Evolutionary conservation across 2,113 vertebrate species (phyloP), one percentile per base, ranked within the genome.

Genomic region (Istiophorus platypterus): DNA sequence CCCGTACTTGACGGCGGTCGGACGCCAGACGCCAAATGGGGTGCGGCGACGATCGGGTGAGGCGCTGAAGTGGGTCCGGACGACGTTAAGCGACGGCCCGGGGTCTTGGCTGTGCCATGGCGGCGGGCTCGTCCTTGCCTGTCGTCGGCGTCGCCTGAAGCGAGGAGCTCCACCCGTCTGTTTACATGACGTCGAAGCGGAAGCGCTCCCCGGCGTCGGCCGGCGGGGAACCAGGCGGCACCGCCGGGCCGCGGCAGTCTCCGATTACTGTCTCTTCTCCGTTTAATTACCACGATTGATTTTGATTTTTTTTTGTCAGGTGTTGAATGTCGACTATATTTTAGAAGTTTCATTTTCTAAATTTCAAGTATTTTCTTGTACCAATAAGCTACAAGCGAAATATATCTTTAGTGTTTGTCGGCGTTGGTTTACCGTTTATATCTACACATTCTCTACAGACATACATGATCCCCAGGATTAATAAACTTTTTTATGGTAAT

Each of bases 161-260:
- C 69, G 1, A 67, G 4, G 8, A 77, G 75, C 86, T 24, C 86
- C 88, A 2, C 89, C 91, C 74, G 24, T 72, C 18, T 92, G 88
- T 91, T 92, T 82, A 91, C 85, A 4, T 70, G 74, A 90, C 87
- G 89, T 73, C 78, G 86, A 1, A 54, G 3, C 15, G 26, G 26
- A 81, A 34, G 58, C 24, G 7, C 15, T 37, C 84, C 85, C 84
- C 81, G 37, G 67, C 68, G 26, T 77, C 47, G 61, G 49, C 72
- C 14, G 1, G n/a, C 5, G 52, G 47, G 27, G 29, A 5, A 2
- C 15, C 22, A 4, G 3, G 5, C 26, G 6, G 7, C 27, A 10
- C 5, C 39, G 1, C 22, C 0, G 7, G 1, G 11, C 2, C 6
- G 11, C 22, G 13, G 8, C n/a, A 34, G 47, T 13, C 12, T 54